Evolutionary conservation across 2,888 invertebrate species (phyloP), one percentile per base, ranked within the genome.

Genomic region (Prostheceraeus crozeri): DNA sequence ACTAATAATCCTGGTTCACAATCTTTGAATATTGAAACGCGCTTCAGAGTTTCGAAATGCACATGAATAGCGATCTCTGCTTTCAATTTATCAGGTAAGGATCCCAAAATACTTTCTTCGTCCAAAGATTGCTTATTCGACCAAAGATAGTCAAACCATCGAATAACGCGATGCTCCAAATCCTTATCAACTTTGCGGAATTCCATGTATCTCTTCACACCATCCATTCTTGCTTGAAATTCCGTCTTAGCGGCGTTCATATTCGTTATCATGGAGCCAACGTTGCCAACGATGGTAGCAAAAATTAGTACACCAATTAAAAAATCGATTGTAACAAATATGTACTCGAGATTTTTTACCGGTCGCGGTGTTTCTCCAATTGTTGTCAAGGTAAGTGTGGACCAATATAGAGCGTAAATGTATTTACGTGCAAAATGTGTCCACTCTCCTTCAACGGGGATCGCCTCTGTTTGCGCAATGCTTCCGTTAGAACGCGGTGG

Each of bases 171-270:
- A 80, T 75, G 73, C 68, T 94, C 91, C 65, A 94, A 78, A 72
- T 89, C 87, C 52, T 85, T 78, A 33, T 79, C 77, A 4, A 84
- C 83, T 70, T 76, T 76, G 52, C 79, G 81, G 73, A 94, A 87
- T 58, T 89, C 88, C 90, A 94, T 90, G 75, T 94, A 94, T 75
- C 58, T 23, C 31, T 58, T 74, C 3, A 80, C 78, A 6, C 76
- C 87, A 72, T 94, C 93, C 89, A 93, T 91, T 71, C 86, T 84
- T 71, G 89, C 89, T 78, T 93, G 91, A 75, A 93, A 93, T 71
- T 93, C 90, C 0, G 91, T 88, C 65, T 90, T 80, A 0, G 89
- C 85, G 28, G 90, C 88, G 75, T 91, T 91, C 90, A 93, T 93
- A 75, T 93, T 93, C 36, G 90, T 89, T 40, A 82, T 81, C 79